phyloP scores from a whole-genome alignment of 1,140 invertebrate species.

The Lithobius niger region DNA sequence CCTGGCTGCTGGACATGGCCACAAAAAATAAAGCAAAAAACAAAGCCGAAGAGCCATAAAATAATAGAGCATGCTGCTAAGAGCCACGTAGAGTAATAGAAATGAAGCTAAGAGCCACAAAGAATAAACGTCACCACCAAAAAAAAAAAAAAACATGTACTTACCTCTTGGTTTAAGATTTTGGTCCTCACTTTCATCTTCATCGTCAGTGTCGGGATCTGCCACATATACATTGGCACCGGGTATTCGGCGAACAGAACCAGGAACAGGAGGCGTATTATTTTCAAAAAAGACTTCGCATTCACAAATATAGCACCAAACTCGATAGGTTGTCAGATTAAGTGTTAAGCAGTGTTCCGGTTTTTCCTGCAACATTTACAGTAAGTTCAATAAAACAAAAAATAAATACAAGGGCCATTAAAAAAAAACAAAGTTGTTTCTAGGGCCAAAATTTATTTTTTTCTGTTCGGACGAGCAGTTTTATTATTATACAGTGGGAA shows the following conservation, averaged over 20 bases:
- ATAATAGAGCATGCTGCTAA: too few relatives aligned
- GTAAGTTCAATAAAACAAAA: too few relatives aligned
- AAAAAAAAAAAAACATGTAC: constrained; percentile 1
- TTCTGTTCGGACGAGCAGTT: too few relatives aligned
- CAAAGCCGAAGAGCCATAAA: too few relatives aligned
- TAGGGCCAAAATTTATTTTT: background rate
- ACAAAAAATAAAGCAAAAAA: too few relatives aligned
- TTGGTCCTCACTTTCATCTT: constrained; percentile 32
- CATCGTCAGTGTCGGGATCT: constrained; percentile 39
- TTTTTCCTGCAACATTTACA: constrained; percentile 37
- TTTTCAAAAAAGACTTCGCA: constrained; percentile 46
- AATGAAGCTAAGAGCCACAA: too few relatives aligned
- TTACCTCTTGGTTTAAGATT: constrained; percentile 34
- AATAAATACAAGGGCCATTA: too few relatives aligned
- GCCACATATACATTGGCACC: constrained; percentile 15
- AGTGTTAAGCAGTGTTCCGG: constrained; percentile 64
- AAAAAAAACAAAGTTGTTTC: constrained; percentile 2
- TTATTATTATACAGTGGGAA: too few relatives aligned
- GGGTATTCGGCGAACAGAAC: constrained; percentile 8
- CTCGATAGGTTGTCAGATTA: constrained; percentile 60
- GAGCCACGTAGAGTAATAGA: too few relatives aligned
- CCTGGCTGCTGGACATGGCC: too few relatives aligned
- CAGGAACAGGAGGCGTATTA: constrained; percentile 30
- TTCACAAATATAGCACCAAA: constrained; percentile 77
- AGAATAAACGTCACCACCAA: constrained; percentile 1